These are phyloP conservation scores for Ictidomys tridecemlineatus DNA, from an alignment of 2,113 vertebrate genomes.

Conservation along the genomic window DNA sequence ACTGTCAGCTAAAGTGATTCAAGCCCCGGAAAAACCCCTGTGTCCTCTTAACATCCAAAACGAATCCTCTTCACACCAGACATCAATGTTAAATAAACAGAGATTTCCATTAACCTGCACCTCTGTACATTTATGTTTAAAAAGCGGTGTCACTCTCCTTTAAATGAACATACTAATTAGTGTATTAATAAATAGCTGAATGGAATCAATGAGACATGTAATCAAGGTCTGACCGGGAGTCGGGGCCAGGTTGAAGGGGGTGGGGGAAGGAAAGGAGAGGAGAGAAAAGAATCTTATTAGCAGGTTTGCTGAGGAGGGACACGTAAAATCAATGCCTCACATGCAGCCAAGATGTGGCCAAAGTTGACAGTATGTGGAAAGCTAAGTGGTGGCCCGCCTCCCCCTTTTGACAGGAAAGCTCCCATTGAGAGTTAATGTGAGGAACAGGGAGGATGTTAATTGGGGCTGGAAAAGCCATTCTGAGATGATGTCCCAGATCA, in stretches of 20 bases:
- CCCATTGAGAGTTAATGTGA: slow-evolving; percentile 43
- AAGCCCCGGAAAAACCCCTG: slow-evolving; percentile 29
- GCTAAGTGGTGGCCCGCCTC: slow-evolving; percentile 14
- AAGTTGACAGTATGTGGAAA: background rate
- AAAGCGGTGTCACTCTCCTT: slow-evolving; percentile 77
- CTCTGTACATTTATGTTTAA: slow-evolving; percentile 74
- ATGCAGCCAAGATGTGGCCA: background rate
- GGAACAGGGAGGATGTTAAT: slow-evolving; percentile 34
- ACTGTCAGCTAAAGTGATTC: slow-evolving; percentile 68
- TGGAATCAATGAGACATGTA: slow-evolving; percentile 84
- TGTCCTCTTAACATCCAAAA: slow-evolving; percentile 80
- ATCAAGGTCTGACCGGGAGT: slow-evolving; percentile 81
- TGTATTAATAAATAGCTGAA: slow-evolving; percentile 82
- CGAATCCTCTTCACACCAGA: slow-evolving; percentile 74
- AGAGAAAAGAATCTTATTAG: slow-evolving; percentile 68
- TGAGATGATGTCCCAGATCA: slow-evolving; percentile 29
- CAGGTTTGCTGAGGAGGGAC: slow-evolving; percentile 57
- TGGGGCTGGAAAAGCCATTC: slow-evolving; percentile 61
- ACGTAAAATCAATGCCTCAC: slow-evolving; percentile 43
- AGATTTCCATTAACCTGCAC: slow-evolving; percentile 83
- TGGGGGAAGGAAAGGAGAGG: background rate
- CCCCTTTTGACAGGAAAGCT: background rate
- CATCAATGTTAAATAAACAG: slow-evolving; percentile 77
- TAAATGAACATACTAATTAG: slow-evolving; percentile 83
- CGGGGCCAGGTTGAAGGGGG: slow-evolving; percentile 36